Percentiles rank a stretch among this genome's conserved stretches.
Evolutionary conservation across 2,888 invertebrate species (phyloP).

Genomic region (Phlogophora meticulosa): DNA sequence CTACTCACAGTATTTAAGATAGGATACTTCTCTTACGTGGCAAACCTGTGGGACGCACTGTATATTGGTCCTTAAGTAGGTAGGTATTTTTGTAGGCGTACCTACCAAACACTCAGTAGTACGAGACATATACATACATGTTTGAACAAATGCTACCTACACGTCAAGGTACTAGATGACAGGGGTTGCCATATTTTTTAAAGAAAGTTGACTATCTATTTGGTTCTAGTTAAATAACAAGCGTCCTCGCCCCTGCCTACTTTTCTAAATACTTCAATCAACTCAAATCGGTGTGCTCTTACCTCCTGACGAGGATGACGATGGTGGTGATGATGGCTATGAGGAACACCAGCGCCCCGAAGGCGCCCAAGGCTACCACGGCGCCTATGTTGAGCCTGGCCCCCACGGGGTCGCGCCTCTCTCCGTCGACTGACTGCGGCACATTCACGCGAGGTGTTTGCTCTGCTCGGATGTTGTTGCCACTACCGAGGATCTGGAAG

Average conservation of each 20-base stretch:
- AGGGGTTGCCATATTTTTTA: conserved; percentile 6
- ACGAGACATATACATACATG: no score
- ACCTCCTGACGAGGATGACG: conserved; percentile 97
- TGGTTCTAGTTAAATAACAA: conserved; percentile 29
- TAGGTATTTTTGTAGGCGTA: no score
- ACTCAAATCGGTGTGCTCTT: conserved; percentile 69
- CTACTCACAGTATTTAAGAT: no score
- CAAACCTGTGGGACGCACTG: no score
- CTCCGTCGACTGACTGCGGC: conserved; percentile 92
- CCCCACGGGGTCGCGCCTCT: conserved; percentile 90
- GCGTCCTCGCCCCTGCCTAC: conserved; percentile 34
- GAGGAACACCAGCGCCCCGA: conserved; percentile 97
- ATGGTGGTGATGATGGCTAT: conserved; percentile 97
- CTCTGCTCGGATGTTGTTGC: conserved; percentile 92
- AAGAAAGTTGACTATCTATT: conserved; percentile 1
- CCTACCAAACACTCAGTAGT: no score
- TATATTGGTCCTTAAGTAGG: no score
- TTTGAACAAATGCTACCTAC: conserved; percentile 25
- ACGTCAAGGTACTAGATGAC: conserved; percentile 77
- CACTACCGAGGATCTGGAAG: conserved; percentile 84
- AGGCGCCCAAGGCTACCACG: conserved; percentile 96
- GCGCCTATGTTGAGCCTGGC: conserved; percentile 96
- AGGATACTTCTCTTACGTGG: no score
- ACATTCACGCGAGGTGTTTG: conserved; percentile 93
- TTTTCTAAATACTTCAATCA: conserved; percentile 37